These are phyloP conservation scores for Elgonia sp. DNA, from an alignment of 2,888 invertebrate species.

Conservation along the genomic window DNA sequence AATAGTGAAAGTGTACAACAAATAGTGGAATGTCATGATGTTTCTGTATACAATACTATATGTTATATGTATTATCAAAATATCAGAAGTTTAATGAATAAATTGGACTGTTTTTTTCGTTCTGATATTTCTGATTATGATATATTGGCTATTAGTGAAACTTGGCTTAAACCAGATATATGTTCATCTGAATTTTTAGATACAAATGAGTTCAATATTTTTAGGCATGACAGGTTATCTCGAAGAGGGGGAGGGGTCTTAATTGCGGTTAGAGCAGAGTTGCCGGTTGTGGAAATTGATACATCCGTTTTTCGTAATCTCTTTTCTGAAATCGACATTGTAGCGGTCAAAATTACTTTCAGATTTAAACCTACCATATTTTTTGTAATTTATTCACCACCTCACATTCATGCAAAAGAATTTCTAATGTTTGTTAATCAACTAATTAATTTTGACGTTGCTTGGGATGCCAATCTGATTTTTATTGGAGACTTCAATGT, in stretches of 20 bases:
- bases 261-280: not conserved
- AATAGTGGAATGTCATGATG: not conserved
- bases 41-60: not conserved
- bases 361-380: not conserved
- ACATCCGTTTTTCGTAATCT: not conserved
- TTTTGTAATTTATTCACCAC: not conserved
- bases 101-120: not conserved
- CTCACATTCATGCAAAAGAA: not conserved
- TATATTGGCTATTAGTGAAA: not conserved
- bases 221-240: not conserved
- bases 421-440: conserved; percentile 11
- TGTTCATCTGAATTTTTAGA: conserved; percentile 16
- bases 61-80: conserved; percentile 24
- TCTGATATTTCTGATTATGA: conserved; percentile 13
- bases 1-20: conserved; percentile 23
- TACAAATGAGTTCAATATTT: conserved; percentile 21
- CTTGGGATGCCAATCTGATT: not conserved
- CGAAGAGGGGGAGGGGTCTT: conserved; percentile 10
- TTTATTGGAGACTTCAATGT: conserved; percentile 1
- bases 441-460: not conserved
- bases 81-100: conserved; percentile 10
- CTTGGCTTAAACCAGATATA: conserved; percentile 27
- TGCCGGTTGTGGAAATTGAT: not conserved
- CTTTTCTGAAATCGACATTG: not conserved
- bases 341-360: not conserved